Conservation (phyloP, 2,888 invertebrate genomes). For the Diadromus collaris region DNA sequence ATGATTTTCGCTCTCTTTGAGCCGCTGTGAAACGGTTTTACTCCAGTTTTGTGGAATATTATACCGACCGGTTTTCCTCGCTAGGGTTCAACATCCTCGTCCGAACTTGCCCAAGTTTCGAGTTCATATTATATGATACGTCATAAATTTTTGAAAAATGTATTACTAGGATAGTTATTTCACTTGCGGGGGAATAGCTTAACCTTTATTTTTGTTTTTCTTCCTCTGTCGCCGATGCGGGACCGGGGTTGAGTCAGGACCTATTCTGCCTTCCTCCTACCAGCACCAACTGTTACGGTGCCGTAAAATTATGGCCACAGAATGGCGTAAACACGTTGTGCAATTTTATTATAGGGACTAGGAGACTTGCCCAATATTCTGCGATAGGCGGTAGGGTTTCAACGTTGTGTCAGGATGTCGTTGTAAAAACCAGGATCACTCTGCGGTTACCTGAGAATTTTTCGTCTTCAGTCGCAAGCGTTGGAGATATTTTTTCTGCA, state of each 20-base stretch:
- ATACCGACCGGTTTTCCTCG: conserved; percentile 5
- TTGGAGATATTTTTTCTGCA: neutral
- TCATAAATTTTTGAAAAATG: conserved; percentile 50
- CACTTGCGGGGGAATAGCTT: conserved; percentile 3
- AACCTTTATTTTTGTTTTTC: conserved; percentile 13
- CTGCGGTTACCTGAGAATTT: conserved; percentile 8
- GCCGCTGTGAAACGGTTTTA: conserved; percentile 33
- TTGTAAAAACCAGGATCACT: neutral
- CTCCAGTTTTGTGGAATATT: conserved; percentile 54
- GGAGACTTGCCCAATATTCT: neutral
- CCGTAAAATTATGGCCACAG: conserved; percentile 61
- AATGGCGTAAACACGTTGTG: conserved; percentile 66
- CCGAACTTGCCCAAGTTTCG: neutral
- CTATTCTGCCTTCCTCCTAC: conserved; percentile 1
- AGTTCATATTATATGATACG: conserved; percentile 9
- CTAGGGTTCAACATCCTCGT: conserved; percentile 8
- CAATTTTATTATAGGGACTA: conserved; percentile 60
- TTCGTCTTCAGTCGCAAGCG: neutral
- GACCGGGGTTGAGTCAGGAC: conserved; percentile 12
- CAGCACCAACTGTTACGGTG: conserved; percentile 33
- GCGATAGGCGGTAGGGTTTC: neutral
- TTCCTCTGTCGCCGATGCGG: neutral
- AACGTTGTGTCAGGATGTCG: neutral
- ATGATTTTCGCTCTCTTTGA: neutral
- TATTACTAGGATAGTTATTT: conserved; percentile 45